A percentile compares a stretch with the other conserved stretches of the same genome.
Evolutionary conservation across 2,113 vertebrate species (phyloP).

Genomic region (Campylomormyrus tamandua): DNA sequence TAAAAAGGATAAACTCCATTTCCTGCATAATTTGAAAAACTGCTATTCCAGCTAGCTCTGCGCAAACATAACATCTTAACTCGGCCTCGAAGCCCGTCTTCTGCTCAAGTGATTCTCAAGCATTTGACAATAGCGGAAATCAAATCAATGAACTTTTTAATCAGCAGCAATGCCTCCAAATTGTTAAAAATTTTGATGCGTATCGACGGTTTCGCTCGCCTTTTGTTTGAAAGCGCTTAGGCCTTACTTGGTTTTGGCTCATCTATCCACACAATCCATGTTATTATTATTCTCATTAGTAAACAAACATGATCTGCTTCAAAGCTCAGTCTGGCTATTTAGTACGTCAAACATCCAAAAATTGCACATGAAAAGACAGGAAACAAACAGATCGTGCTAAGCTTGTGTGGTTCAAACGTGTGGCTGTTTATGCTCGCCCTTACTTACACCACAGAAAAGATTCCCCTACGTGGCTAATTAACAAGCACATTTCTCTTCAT

Average conservation of each 20-base stretch:
- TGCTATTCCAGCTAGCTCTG: no score
- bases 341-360: not conserved
- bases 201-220: not conserved
- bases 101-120: constrained; percentile 48
- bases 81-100: not conserved
- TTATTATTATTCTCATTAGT: not conserved
- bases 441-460: not conserved
- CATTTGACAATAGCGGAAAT: constrained; percentile 42
- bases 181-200: not conserved
- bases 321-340: not conserved
- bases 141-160: not conserved
- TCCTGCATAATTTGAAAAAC: not conserved
- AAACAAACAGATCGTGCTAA: not conserved
- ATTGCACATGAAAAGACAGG: not conserved
- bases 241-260: not conserved
- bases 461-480: not conserved
- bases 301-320: not conserved
- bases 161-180: not conserved
- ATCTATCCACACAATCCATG: not conserved
- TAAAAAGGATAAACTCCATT: not conserved
- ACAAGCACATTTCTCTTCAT: not conserved
- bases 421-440: not conserved
- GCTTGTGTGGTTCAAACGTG: not conserved
- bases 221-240: not conserved
- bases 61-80: not conserved